Percentiles rank a stretch among this genome's conserved stretches.
phyloP scores from a whole-genome alignment of 2,113 vertebrate genomes.

The Chamaea fasciata region DNA sequence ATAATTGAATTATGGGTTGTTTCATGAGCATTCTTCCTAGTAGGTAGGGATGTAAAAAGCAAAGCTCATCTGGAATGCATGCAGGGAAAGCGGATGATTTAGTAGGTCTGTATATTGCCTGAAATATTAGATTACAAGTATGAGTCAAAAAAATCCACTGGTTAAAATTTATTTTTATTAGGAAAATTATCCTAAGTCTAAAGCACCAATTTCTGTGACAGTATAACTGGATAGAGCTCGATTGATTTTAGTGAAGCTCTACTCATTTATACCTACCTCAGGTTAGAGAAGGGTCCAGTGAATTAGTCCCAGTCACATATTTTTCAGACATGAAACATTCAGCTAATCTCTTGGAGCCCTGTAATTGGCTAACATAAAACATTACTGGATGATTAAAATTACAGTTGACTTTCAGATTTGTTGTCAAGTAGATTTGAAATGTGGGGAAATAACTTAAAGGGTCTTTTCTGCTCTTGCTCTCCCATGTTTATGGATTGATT shows the following conservation, averaged over 20 bases:
- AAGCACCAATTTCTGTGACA: constrained; percentile 45
- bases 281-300: constrained; percentile 45
- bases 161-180: constrained; percentile 64
- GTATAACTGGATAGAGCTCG: constrained; percentile 23
- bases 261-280: constrained; percentile 24
- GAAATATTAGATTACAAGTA: constrained; percentile 54
- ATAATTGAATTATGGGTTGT: constrained; percentile 64
- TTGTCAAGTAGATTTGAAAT: constrained; percentile 60
- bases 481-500: constrained; percentile 33
- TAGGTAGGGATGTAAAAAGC: constrained; percentile 44
- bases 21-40: constrained; percentile 45
- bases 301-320: constrained; percentile 57
- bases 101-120: constrained; percentile 31
- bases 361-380: constrained; percentile 62
- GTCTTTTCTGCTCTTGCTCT: background rate
- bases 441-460: constrained; percentile 51
- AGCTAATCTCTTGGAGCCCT: constrained; percentile 40
- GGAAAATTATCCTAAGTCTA: constrained; percentile 54
- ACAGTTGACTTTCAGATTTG: constrained; percentile 48
- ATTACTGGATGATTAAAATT: constrained; percentile 56
- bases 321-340: constrained; percentile 53
- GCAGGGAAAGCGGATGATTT: background rate
- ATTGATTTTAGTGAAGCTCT: constrained; percentile 55
- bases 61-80: constrained; percentile 51
- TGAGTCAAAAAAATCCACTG: constrained; percentile 43